Conservation (phyloP, 2,888 invertebrate genomes). For the Nectonema munidae region DNA sequence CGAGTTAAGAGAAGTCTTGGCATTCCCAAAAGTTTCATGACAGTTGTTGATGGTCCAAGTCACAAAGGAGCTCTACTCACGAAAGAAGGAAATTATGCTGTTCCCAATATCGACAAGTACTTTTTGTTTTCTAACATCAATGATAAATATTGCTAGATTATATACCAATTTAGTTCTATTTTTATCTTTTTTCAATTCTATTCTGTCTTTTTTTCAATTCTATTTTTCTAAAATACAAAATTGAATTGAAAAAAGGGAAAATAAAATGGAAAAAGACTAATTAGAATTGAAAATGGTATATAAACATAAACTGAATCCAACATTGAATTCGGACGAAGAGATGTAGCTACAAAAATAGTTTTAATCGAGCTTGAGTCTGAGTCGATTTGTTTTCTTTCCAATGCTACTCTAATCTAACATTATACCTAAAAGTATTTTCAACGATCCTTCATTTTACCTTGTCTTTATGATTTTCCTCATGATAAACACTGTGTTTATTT, state of each 20-base stretch:
- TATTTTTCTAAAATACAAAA: too few relatives aligned
- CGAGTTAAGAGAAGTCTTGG: constrained; percentile 77
- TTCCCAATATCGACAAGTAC: constrained; percentile 54
- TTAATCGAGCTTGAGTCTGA: too few relatives aligned
- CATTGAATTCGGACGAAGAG: too few relatives aligned
- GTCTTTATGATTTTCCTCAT: constrained; percentile 11
- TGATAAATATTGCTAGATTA: neutral
- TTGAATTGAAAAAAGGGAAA: too few relatives aligned
- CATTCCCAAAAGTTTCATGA: constrained; percentile 78
- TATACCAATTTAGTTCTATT: neutral
- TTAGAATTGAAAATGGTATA: too few relatives aligned
- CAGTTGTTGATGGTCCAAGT: constrained; percentile 52
- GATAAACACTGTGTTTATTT: constrained; percentile 7
- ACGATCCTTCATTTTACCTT: neutral
- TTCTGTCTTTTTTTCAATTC: neutral
- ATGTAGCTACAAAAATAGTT: too few relatives aligned
- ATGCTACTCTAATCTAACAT: too few relatives aligned
- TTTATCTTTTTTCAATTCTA: neutral
- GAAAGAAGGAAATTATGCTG: constrained; percentile 49
- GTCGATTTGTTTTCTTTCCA: too few relatives aligned
- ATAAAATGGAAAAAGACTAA: too few relatives aligned
- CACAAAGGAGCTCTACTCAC: constrained; percentile 68
- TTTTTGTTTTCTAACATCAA: constrained; percentile 21
- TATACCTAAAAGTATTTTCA: too few relatives aligned
- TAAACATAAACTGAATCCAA: too few relatives aligned